Percentiles rank a stretch among this genome's conserved stretches.
Evolutionary conservation across 1,140 invertebrate species (phyloP).

Genomic region (Aradophagus sp.): DNA sequence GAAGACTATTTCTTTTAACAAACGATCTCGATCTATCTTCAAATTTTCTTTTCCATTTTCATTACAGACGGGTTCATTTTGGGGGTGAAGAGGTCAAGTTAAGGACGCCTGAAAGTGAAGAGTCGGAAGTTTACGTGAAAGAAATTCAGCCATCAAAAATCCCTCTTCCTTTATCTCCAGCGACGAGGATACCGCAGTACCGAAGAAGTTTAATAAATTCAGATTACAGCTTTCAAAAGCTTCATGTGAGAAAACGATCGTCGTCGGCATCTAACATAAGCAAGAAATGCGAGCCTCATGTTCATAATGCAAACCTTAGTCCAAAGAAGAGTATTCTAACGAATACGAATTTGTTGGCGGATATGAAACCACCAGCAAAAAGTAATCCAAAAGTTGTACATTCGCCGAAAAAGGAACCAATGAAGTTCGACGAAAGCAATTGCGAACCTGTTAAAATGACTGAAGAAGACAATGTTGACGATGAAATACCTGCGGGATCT

Average conservation of each 20-base stretch:
- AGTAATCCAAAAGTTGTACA: no score
- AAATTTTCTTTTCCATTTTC: no score
- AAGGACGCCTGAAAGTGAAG: slow-evolving; percentile 86
- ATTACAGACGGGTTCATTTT: slow-evolving; percentile 81
- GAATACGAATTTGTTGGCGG: no score
- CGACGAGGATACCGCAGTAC: slow-evolving; percentile 64
- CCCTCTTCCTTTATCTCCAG: slow-evolving; percentile 70
- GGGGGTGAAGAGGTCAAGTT: slow-evolving; percentile 89
- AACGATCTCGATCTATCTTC: no score
- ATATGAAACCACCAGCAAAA: no score
- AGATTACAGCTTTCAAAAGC: slow-evolving; percentile 5
- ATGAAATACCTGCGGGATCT: slow-evolving; percentile 1
- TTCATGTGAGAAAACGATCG: slow-evolving; percentile 2
- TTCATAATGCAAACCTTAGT: slow-evolving; percentile 66
- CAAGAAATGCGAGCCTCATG: slow-evolving; percentile 67
- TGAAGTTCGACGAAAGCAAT: no score
- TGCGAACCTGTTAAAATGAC: no score
- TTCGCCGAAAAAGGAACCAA: no score
- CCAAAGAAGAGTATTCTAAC: no score
- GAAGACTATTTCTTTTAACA: no score
- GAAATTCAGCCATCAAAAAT: slow-evolving; percentile 62
- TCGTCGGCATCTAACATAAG: slow-evolving; percentile 68
- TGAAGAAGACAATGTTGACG: no score
- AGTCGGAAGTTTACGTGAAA: slow-evolving; percentile 40
- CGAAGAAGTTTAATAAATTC: slow-evolving; percentile 21